Evolutionary conservation across 2,797 vertebrate species (phyloP).

Genomic region (Catostomus latipinnis): DNA sequence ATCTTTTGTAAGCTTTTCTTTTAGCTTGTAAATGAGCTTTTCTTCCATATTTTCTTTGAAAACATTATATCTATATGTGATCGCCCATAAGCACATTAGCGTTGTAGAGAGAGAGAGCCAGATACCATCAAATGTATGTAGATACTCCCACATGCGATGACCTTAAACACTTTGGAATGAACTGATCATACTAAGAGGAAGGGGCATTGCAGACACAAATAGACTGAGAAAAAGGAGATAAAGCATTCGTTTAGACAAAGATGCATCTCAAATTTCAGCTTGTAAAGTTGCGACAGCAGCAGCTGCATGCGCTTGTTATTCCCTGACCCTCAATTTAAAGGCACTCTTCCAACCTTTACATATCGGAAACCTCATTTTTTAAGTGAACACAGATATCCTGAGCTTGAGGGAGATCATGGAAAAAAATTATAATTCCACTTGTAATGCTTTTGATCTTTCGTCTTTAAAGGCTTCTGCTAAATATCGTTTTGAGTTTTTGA

Average conservation of each 20-base stretch:
- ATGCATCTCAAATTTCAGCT: conserved; percentile 11
- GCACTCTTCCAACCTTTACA: conserved; percentile 33
- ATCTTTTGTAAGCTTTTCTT: background rate
- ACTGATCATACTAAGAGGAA: background rate
- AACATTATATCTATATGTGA: conserved; percentile 2
- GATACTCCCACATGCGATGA: background rate
- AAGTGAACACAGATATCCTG: conserved; percentile 36
- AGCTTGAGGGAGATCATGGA: background rate
- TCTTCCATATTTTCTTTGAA: conserved; percentile 29
- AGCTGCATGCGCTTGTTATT: conserved; percentile 2
- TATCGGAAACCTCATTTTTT: conserved; percentile 30
- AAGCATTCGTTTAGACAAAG: background rate
- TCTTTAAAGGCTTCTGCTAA: conserved; percentile 1
- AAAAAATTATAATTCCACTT: background rate
- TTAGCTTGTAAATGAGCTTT: conserved; percentile 14
- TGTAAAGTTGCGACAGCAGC: conserved; percentile 7
- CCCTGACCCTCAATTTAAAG: conserved; percentile 42
- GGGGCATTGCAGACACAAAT: background rate
- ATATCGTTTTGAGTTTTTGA: background rate
- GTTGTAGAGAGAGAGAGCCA: background rate
- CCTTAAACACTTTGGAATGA: conserved; percentile 4
- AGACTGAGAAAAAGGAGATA: background rate
- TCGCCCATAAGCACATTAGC: background rate
- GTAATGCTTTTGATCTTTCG: conserved; percentile 5
- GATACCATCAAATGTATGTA: background rate